These are phyloP conservation scores for Leucoraja ocellata DNA, from an alignment of 2,797 vertebrate genomes.

Conservation along the genomic window DNA sequence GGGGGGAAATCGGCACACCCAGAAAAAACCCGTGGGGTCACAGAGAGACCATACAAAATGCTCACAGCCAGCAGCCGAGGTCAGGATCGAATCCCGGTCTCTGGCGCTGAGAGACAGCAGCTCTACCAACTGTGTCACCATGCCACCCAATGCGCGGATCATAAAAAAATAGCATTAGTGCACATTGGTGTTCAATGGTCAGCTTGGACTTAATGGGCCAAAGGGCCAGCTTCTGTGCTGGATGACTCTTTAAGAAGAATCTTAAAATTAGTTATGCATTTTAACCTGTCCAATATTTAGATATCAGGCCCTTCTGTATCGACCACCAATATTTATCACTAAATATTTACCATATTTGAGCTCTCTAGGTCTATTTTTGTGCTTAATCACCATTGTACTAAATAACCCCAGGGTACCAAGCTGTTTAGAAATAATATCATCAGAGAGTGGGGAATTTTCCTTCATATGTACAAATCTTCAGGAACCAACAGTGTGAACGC, in stretches of 20 bases:
- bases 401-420: neutral
- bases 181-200: too few species aligned
- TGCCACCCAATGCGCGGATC: too few species aligned
- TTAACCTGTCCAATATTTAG: neutral
- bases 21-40: too few species aligned
- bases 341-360: neutral
- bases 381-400: neutral
- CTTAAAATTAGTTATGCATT: neutral
- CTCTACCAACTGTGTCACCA: too few species aligned
- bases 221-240: too few species aligned
- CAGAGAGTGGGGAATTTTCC: neutral
- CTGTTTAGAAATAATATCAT: neutral
- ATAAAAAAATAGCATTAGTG: too few species aligned
- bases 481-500: neutral
- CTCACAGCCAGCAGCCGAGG: too few species aligned
- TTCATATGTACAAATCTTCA: neutral
- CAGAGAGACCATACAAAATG: too few species aligned
- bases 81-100: too few species aligned
- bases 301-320: neutral
- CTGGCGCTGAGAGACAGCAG: too few species aligned
- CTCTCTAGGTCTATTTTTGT: neutral
- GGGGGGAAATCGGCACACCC: too few species aligned
- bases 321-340: neutral
- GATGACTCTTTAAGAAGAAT: neutral
- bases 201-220: too few species aligned